These are phyloP conservation scores for Neodontobutis hainanensis DNA, from an alignment of 2,113 vertebrate species.

Conservation along the genomic window DNA sequence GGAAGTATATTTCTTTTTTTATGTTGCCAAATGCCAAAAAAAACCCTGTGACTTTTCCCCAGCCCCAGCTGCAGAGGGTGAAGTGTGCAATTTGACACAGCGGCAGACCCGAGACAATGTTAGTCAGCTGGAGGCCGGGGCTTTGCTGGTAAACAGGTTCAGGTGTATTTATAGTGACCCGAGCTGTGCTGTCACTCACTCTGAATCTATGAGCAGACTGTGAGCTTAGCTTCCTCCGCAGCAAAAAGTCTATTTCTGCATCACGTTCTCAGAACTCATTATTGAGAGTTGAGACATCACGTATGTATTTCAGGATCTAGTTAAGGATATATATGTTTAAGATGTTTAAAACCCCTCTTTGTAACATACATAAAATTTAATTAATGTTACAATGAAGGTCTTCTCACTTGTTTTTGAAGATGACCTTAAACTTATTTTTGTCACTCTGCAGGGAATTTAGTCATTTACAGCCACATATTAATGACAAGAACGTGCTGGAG, in stretches of 20 bases:
- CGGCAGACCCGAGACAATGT: conserved; percentile 44
- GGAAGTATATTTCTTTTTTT: no score
- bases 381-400: no score
- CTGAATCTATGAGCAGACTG: conserved; percentile 32
- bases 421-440: background rate
- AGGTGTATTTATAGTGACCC: conserved; percentile 63
- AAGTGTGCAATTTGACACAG: conserved; percentile 51
- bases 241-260: conserved; percentile 24
- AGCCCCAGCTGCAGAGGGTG: conserved; percentile 20
- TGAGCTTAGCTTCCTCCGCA: conserved; percentile 28
- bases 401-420: background rate
- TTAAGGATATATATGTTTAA: background rate
- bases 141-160: conserved; percentile 58
- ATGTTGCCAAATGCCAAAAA: background rate
- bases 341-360: no score
- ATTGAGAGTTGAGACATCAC: conserved; percentile 16
- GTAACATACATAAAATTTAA: no score
- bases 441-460: no score
- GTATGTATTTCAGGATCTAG: conserved; percentile 27
- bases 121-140: conserved; percentile 31
- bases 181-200: conserved; percentile 58
- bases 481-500: no score
- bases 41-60: no score
- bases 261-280: conserved; percentile 15
- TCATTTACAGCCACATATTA: no score